A percentile compares a stretch with the other conserved stretches of the same genome.
Evolutionary conservation across 2,797 vertebrate species (phyloP).

Genomic region (Myotis daubentonii): DNA sequence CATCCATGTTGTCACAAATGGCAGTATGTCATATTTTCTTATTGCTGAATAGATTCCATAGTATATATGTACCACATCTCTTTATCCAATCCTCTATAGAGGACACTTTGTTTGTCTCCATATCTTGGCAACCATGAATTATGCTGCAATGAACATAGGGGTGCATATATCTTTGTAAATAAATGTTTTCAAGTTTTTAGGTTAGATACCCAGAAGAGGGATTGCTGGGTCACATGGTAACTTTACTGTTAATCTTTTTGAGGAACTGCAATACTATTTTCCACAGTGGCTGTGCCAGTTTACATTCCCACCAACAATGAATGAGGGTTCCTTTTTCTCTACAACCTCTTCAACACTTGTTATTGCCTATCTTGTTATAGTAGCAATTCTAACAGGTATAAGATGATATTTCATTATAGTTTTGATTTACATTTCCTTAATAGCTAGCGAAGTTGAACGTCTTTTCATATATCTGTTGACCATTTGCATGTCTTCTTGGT

Average conservation of each 20-base stretch:
- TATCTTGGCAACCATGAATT: neutral
- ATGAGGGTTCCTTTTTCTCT: neutral
- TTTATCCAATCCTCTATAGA: neutral
- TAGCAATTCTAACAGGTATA: neutral
- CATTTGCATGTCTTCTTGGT: neutral
- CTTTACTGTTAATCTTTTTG: neutral
- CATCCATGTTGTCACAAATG: neutral
- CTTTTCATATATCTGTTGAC: neutral
- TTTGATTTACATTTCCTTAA: neutral
- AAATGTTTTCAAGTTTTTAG: neutral
- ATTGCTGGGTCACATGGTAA: neutral
- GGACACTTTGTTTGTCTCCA: neutral
- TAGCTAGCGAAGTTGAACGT: neutral
- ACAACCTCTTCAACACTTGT: neutral
- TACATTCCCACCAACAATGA: neutral
- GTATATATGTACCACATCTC: neutral
- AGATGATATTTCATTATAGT: neutral
- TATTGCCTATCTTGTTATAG: neutral
- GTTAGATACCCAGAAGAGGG: too few species aligned
- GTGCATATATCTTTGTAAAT: neutral
- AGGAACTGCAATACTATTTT: neutral
- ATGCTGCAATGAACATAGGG: neutral
- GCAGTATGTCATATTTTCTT: neutral
- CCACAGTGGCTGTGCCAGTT: neutral
- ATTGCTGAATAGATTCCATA: neutral